These are phyloP conservation scores for Setophaga coronata DNA, from an alignment of 2,113 vertebrate genomes.

Conservation along the genomic window DNA sequence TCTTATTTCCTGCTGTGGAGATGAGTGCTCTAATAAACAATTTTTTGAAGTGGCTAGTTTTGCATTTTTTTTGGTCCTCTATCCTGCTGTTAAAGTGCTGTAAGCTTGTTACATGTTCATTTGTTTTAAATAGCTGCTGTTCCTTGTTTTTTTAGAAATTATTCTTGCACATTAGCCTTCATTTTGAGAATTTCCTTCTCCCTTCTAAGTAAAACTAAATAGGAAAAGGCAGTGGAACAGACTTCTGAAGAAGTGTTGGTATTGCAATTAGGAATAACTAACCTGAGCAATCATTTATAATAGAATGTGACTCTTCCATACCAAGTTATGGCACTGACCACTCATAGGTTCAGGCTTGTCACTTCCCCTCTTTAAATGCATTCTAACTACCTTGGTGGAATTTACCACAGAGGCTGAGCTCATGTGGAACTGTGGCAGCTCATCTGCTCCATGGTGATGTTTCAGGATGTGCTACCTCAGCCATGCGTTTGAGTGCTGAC, in stretches of 20 bases:
- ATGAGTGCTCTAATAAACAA: constrained; percentile 66
- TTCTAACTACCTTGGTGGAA: background rate
- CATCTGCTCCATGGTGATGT: background rate
- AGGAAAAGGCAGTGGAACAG: background rate
- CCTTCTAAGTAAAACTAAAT: background rate
- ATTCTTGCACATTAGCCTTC: background rate
- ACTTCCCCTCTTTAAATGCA: background rate
- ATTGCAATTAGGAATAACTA: background rate
- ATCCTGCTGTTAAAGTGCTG: constrained; percentile 51
- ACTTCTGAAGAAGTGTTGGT: background rate
- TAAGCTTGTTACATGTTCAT: constrained; percentile 58
- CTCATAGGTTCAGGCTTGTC: background rate
- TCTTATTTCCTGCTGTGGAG: constrained; percentile 62
- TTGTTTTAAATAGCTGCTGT: constrained; percentile 51
- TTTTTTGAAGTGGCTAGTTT: constrained; percentile 63
- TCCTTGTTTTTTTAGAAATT: constrained; percentile 6
- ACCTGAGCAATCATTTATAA: background rate
- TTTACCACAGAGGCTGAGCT: background rate
- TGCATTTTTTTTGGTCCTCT: constrained; percentile 13
- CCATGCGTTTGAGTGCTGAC: background rate
- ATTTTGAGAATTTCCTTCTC: background rate
- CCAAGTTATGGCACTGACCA: background rate
- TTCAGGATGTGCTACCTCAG: background rate
- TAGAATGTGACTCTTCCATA: background rate
- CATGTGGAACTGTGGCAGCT: accelerated